Conservation (phyloP, 2,888 invertebrate species). For the Panzeria rudis region DNA sequence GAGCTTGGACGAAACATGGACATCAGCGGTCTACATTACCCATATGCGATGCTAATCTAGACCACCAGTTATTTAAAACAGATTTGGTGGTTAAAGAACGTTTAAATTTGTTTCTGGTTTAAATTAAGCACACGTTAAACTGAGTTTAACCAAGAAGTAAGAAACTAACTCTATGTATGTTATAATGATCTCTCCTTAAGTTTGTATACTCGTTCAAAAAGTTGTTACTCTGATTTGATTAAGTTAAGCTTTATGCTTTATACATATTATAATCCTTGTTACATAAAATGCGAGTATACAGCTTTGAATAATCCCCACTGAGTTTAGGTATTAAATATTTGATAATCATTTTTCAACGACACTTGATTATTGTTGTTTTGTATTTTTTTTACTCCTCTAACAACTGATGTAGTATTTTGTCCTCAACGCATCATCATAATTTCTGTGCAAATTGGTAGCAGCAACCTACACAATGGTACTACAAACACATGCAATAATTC, state of each 20-base stretch:
- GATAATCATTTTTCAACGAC: conserved; percentile 79
- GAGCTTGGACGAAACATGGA: no score
- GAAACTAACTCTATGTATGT: no score
- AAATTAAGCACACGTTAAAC: no score
- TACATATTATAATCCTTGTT: background rate
- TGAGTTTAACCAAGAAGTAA: no score
- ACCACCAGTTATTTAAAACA: no score
- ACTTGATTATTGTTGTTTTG: conserved; percentile 56
- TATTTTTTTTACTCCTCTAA: conserved; percentile 42
- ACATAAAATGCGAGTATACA: background rate
- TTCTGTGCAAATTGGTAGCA: conserved; percentile 66
- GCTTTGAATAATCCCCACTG: conserved; percentile 30
- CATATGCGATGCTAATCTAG: no score
- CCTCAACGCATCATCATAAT: conserved; percentile 57
- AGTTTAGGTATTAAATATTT: conserved; percentile 79
- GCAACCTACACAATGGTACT: conserved; percentile 47
- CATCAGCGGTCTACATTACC: no score
- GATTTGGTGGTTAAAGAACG: no score
- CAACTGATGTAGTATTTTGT: conserved; percentile 27
- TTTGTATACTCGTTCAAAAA: background rate
- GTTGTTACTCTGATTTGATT: background rate
- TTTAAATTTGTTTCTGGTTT: no score
- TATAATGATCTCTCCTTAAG: no score
- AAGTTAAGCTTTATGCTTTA: background rate
- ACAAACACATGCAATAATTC: conserved; percentile 49